Percentiles rank a stretch among this genome's conserved stretches.
Conservation (phyloP, 2,113 vertebrate species). For the Oreocharis arfaki region DNA sequence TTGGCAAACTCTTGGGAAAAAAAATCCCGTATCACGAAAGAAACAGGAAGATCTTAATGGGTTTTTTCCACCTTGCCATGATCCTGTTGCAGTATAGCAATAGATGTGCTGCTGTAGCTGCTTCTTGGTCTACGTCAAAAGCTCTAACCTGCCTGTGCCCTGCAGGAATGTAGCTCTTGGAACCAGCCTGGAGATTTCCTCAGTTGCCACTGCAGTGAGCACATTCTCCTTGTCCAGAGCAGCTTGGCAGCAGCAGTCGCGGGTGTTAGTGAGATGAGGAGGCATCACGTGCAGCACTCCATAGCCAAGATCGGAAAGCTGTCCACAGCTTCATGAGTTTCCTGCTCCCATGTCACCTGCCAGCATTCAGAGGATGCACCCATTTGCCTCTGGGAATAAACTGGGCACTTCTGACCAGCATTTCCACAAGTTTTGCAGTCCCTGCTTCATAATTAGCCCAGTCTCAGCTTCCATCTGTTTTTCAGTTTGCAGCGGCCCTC, state of each 20-base stretch:
- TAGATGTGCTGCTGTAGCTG: not conserved
- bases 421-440: not conserved
- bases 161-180: not conserved
- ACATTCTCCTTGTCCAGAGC: not conserved
- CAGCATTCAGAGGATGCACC: not conserved
- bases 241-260: not conserved
- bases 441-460: not conserved
- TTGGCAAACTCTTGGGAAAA: not conserved
- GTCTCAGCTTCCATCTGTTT: not conserved
- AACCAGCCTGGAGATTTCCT: not conserved
- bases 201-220: not conserved
- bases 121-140: not conserved
- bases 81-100: not conserved
- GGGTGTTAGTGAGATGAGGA: not conserved
- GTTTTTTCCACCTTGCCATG: not conserved
- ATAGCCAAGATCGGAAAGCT: not conserved
- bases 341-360: not conserved
- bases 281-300: not conserved
- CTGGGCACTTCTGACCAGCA: not conserved
- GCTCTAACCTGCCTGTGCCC: not conserved
- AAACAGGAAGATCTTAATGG: not conserved
- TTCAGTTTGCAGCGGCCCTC: not conserved
- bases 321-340: not conserved
- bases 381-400: not conserved
- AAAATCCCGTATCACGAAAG: not conserved